Conservation (phyloP, 1,140 invertebrate genomes). For the Psix sp. region DNA sequence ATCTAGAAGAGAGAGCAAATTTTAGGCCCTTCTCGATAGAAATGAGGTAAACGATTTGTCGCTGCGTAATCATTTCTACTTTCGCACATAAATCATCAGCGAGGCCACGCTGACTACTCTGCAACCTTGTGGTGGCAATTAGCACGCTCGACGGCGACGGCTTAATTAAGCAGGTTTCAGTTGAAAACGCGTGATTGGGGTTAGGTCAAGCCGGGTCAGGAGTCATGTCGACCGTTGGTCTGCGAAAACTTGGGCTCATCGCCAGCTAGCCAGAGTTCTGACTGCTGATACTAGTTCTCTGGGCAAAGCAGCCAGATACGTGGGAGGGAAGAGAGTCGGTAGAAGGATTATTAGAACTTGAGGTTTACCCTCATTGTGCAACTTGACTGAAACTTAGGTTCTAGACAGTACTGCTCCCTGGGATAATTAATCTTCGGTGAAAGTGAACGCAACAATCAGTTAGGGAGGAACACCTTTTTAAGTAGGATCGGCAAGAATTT, state of each 20-base stretch:
- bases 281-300: constrained; percentile 23
- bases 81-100: constrained; percentile 58
- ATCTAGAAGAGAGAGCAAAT: constrained; percentile 13
- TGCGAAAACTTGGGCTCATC: constrained; percentile 43
- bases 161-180: constrained; percentile 72
- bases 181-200: constrained; percentile 54
- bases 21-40: constrained; percentile 9
- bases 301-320: constrained; percentile 9
- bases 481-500: too few relatives aligned
- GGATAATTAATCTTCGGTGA: constrained; percentile 74
- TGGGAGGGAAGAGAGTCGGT: constrained; percentile 10
- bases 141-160: constrained; percentile 69
- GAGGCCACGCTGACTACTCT: constrained; percentile 23
- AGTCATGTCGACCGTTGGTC: constrained; percentile 54
- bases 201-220: constrained; percentile 59
- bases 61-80: constrained; percentile 58
- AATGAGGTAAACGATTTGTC: constrained; percentile 54
- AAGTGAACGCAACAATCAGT: constrained; percentile 43
- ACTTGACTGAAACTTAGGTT: constrained; percentile 59
- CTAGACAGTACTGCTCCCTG: constrained; percentile 60
- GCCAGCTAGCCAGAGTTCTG: constrained; percentile 22
- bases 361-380: constrained; percentile 63
- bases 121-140: constrained; percentile 69
- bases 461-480: constrained; percentile 5
- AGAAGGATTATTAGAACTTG: constrained; percentile 68